Conservation (phyloP, 2,888 invertebrate genomes). For the Pterobdella sp. region DNA sequence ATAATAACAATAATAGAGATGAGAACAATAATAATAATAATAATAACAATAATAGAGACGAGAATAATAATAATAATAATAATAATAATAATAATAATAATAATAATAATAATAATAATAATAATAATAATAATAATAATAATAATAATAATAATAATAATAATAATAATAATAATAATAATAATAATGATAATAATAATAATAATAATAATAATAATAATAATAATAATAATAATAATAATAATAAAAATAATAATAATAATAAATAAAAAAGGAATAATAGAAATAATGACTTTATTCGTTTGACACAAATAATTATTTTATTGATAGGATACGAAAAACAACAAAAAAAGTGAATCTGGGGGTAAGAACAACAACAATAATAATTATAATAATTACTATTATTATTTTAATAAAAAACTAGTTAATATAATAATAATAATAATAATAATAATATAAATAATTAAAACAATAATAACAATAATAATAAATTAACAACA, state of each 20-base stretch:
- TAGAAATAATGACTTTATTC: too few species aligned
- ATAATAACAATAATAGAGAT: not conserved
- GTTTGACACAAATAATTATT: too few species aligned
- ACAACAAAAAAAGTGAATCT: too few species aligned
- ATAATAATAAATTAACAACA: too few species aligned
- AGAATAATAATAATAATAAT: not conserved
- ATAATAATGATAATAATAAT: not conserved
- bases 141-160: not conserved
- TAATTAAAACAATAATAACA: too few species aligned
- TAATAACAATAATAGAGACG: not conserved
- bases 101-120: conserved; percentile 1
- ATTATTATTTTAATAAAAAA: too few species aligned
- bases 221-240: not conserved
- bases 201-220: conserved; percentile 1
- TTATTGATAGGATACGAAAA: too few species aligned
- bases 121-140: conserved; percentile 1
- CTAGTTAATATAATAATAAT: too few species aligned
- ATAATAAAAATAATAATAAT: not conserved
- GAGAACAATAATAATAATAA: not conserved
- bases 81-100: conserved; percentile 1
- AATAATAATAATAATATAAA: too few species aligned
- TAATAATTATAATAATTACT: too few species aligned
- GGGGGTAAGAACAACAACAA: too few species aligned
- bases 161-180: conserved; percentile 1
- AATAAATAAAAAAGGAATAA: too few species aligned